Evolutionary conservation across 30 jellyfish, hydroid and myxozoan species (phyloP).

Genomic region (Hydra vulgaris): DNA sequence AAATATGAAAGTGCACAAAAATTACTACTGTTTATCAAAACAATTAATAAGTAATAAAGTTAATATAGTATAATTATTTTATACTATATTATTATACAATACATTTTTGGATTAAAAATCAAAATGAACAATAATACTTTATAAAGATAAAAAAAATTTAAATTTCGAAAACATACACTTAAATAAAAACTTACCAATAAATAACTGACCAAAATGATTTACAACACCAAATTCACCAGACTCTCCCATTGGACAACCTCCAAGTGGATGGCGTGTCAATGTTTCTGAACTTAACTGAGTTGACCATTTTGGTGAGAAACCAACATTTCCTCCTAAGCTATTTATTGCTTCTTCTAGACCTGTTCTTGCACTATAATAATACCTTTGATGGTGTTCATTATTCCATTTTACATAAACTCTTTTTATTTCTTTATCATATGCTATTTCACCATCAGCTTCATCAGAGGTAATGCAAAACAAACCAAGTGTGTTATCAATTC

Average conservation of each 20-base stretch:
- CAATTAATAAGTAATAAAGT: too few relatives aligned
- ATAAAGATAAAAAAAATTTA: too few relatives aligned
- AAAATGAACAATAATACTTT: not conserved
- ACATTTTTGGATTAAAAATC: too few relatives aligned
- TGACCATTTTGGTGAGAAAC: constrained; percentile 84
- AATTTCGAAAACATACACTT: too few relatives aligned
- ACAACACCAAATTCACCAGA: constrained; percentile 90
- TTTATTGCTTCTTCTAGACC: constrained; percentile 71
- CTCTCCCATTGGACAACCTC: constrained; percentile 98
- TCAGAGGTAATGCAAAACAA: constrained; percentile 78
- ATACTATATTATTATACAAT: too few relatives aligned
- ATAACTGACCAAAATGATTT: constrained; percentile 82
- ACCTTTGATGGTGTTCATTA: constrained; percentile 67
- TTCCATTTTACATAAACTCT: constrained; percentile 72
- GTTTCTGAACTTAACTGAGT: constrained; percentile 59
- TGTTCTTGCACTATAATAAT: constrained; percentile 74
- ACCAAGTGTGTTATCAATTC: constrained; percentile 65
- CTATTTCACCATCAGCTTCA: constrained; percentile 83
- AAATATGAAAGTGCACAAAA: too few relatives aligned
- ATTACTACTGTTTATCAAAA: too few relatives aligned
- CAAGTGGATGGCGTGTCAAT: constrained; percentile 80
- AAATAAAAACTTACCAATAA: constrained; percentile 91
- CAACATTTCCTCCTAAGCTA: constrained; percentile 71
- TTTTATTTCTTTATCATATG: constrained; percentile 45
- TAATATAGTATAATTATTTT: too few relatives aligned